These are phyloP conservation scores for Diadegma fenestrale DNA, from an alignment of 2,888 invertebrate genomes.

Conservation along the genomic window DNA sequence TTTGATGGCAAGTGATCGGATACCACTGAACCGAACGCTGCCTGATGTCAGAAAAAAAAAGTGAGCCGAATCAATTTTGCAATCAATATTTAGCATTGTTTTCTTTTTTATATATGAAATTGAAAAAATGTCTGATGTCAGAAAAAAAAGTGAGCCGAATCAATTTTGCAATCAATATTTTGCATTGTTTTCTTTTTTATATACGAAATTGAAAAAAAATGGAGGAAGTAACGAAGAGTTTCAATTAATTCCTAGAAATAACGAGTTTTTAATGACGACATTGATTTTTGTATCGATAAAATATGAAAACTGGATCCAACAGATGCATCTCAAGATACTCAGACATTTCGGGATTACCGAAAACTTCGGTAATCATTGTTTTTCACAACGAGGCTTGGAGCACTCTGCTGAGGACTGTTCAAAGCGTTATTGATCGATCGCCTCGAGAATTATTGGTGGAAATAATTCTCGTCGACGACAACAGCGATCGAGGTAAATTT, in stretches of 20 bases:
- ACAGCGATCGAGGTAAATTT: conserved; percentile 91
- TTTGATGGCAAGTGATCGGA: conserved; percentile 94
- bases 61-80: conserved; percentile 85
- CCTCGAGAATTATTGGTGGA: conserved; percentile 92
- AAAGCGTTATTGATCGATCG: conserved; percentile 96
- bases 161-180: not conserved
- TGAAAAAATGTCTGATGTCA: conserved; percentile 89
- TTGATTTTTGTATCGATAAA: not conserved
- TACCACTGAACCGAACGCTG: conserved; percentile 93
- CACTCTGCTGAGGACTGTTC: conserved; percentile 96
- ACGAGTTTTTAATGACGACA: not conserved
- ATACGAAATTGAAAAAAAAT: too few species aligned
- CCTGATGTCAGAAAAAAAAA: conserved; percentile 94
- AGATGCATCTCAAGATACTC: conserved; percentile 89
- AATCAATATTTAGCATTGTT: too few species aligned
- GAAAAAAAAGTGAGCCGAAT: conserved; percentile 90
- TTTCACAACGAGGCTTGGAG: conserved; percentile 99
- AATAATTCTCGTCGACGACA: conserved; percentile 95
- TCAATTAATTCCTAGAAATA: not conserved
- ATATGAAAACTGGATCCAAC: conserved; percentile 26
- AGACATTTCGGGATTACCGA: conserved; percentile 89
- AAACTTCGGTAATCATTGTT: conserved; percentile 96
- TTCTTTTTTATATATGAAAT: too few species aligned
- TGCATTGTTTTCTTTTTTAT: too few species aligned
- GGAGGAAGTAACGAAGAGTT: too few species aligned